phyloP scores from a whole-genome alignment of 2,888 invertebrate species.

The Hemistola chrysoprasaria region DNA sequence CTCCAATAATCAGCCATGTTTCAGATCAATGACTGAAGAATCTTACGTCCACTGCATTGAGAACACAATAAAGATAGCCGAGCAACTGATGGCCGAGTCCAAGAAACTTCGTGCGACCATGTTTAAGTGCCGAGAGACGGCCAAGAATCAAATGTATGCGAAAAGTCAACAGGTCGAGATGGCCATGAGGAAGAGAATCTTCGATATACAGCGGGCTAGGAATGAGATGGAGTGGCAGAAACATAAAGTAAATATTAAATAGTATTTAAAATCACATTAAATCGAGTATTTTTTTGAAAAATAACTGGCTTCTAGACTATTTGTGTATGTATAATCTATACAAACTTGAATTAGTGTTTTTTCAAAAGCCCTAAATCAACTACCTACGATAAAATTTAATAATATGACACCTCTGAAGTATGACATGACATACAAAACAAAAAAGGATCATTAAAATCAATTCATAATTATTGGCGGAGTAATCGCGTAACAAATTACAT shows the following conservation, averaged over 20 bases:
- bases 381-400: too few relatives aligned
- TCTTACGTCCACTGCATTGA: slow-evolving; percentile 92
- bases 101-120: slow-evolving; percentile 89
- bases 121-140: slow-evolving; percentile 89
- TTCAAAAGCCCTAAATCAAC: too few relatives aligned
- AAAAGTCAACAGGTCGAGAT: slow-evolving; percentile 93
- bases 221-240: slow-evolving; percentile 96
- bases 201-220: slow-evolving; percentile 91
- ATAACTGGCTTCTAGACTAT: too few relatives aligned
- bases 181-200: slow-evolving; percentile 91
- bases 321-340: too few relatives aligned
- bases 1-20: background rate
- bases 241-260: slow-evolving; percentile 53
- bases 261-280: background rate
- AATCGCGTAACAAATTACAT: too few relatives aligned
- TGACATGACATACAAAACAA: too few relatives aligned
- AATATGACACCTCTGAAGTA: too few relatives aligned
- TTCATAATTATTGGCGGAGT: too few relatives aligned
- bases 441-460: too few relatives aligned
- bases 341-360: too few relatives aligned
- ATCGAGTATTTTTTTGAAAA: too few relatives aligned
- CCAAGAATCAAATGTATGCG: slow-evolving; percentile 89
- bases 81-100: slow-evolving; percentile 90
- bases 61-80: slow-evolving; percentile 89
- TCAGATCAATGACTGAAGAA: slow-evolving; percentile 87